Evolutionary conservation across 2,113 vertebrate species (phyloP).

Genomic region (Alces alces): DNA sequence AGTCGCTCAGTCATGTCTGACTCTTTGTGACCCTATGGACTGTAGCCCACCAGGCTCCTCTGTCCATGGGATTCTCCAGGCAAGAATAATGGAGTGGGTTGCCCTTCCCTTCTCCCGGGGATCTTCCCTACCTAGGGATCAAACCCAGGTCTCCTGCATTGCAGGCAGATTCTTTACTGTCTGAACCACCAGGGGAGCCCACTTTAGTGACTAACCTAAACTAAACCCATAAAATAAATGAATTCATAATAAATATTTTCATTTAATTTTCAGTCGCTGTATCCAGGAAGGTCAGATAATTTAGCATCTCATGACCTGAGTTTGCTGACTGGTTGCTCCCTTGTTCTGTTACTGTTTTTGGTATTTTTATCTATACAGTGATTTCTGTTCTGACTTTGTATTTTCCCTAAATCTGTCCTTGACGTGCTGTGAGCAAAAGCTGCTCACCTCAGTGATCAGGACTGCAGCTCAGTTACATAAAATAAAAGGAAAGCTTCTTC

Average conservation of each 20-base stretch:
- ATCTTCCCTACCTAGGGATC: not conserved
- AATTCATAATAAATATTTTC: not conserved
- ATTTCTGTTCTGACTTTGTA: not conserved
- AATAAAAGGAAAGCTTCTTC: not conserved
- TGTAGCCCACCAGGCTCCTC: not conserved
- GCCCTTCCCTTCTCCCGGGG: not conserved
- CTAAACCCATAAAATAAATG: not conserved
- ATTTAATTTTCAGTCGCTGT: not conserved
- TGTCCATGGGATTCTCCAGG: not conserved
- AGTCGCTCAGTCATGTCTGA: not conserved
- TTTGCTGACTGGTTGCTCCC: not conserved
- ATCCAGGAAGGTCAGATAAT: not conserved
- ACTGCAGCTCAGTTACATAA: not conserved
- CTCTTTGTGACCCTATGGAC: not conserved
- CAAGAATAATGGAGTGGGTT: not conserved
- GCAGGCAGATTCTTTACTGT: not conserved
- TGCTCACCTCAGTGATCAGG: not conserved
- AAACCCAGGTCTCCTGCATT: not conserved
- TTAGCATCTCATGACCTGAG: no score
- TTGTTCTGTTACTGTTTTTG: not conserved
- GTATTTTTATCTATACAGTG: not conserved
- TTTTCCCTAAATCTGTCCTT: not conserved
- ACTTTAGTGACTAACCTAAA: not conserved
- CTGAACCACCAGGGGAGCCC: not conserved
- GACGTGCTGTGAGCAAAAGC: not conserved